Conservation (phyloP, 64 coral and sea anemone species). For the Montipora efflorescens region DNA sequence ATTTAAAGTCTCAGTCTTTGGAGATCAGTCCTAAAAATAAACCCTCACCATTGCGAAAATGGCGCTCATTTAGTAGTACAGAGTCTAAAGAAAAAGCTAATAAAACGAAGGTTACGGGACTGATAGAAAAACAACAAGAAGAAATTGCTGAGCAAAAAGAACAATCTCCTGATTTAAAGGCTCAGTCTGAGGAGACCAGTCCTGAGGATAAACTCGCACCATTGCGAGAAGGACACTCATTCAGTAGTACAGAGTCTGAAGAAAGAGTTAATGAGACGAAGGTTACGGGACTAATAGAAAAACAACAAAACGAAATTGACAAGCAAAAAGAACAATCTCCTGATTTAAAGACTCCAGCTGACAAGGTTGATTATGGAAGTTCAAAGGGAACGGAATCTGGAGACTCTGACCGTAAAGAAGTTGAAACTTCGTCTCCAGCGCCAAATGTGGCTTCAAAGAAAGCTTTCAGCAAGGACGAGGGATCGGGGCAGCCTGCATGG, state of each 20-base stretch:
- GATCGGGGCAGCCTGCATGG: constrained; percentile 57
- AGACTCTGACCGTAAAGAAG: background rate
- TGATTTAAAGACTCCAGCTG: background rate
- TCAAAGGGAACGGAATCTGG: background rate
- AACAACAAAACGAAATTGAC: background rate
- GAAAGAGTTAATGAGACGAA: background rate
- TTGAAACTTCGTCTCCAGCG: background rate
- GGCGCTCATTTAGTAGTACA: background rate
- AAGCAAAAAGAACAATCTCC: background rate
- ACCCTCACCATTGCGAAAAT: background rate
- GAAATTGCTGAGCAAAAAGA: background rate
- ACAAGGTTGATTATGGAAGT: background rate
- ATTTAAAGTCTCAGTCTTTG: background rate
- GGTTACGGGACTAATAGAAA: background rate
- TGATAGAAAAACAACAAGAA: background rate
- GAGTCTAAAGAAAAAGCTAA: background rate
- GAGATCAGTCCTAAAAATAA: background rate
- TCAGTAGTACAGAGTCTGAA: background rate
- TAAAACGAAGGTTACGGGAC: background rate
- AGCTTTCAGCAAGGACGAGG: background rate
- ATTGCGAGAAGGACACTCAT: background rate
- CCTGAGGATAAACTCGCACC: background rate
- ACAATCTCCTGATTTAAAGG: background rate
- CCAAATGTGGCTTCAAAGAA: background rate
- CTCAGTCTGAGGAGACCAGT: background rate